phyloP scores from a whole-genome alignment of 2,888 invertebrate genomes.

The Drosophila antonietae region DNA sequence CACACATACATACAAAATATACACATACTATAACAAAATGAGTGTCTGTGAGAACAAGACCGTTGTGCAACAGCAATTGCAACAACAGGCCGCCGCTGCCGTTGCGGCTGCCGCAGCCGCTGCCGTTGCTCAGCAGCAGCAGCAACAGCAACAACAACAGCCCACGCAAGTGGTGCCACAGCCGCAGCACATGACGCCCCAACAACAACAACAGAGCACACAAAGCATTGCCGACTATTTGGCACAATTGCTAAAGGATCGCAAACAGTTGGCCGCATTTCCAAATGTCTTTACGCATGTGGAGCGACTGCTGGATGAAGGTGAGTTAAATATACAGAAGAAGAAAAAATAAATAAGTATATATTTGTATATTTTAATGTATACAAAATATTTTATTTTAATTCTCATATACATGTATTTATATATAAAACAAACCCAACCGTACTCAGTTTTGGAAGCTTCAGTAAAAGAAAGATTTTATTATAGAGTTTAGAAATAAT shows the following conservation, averaged over 20 bases:
- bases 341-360: not conserved
- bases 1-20: slow-evolving; percentile 27
- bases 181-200: slow-evolving; percentile 68
- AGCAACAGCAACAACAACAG: slow-evolving; percentile 67
- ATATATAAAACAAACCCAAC: no score
- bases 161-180: slow-evolving; percentile 69
- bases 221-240: slow-evolving; percentile 99
- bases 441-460: not conserved
- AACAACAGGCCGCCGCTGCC: slow-evolving; percentile 73
- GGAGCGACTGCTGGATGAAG: slow-evolving; percentile 99
- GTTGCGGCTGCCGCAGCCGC: slow-evolving; percentile 69
- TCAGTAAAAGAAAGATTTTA: not conserved
- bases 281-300: slow-evolving; percentile 99
- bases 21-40: slow-evolving; percentile 66
- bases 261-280: slow-evolving; percentile 99
- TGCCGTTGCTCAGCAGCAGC: slow-evolving; percentile 63
- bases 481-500: not conserved
- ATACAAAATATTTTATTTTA: not conserved
- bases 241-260: slow-evolving; percentile 99
- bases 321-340: slow-evolving; percentile 86
- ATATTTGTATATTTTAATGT: not conserved
- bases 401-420: no score
- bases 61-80: slow-evolving; percentile 79
- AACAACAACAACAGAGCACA: slow-evolving; percentile 88
- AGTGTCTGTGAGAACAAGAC: slow-evolving; percentile 84